Conservation (phyloP, 2,888 invertebrate species). For the Protophormia terraenovae region DNA sequence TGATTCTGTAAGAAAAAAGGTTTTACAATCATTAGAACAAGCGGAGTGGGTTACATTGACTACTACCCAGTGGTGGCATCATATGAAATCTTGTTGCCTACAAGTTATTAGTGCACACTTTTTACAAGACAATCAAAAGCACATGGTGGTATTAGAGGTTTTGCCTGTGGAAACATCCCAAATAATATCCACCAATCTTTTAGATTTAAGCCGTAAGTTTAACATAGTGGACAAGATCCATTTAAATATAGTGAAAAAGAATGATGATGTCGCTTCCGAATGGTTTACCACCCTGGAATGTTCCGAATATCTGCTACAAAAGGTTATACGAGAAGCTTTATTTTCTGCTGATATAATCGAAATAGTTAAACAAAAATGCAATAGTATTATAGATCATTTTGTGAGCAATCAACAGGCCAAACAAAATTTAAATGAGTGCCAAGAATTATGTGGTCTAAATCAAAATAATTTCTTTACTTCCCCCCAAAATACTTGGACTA, state of each 20-base stretch:
- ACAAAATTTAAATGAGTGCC: constrained; percentile 53
- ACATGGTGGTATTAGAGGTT: constrained; percentile 57
- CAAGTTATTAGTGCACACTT: constrained; percentile 55
- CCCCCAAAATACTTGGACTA: constrained; percentile 35
- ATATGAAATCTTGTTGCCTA: constrained; percentile 33
- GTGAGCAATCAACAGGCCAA: constrained; percentile 25
- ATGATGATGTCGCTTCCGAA: constrained; percentile 27
- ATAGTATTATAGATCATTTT: constrained; percentile 59
- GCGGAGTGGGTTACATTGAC: constrained; percentile 60
- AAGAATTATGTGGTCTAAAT: constrained; percentile 53
- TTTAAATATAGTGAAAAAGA: constrained; percentile 38
- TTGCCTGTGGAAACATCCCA: constrained; percentile 10
- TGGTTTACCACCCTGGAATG: constrained; percentile 59
- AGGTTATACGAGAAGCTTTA: constrained; percentile 45
- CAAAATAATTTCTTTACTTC: constrained; percentile 26
- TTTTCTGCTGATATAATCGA: constrained; percentile 44
- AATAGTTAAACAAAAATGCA: constrained; percentile 54
- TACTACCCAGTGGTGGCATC: constrained; percentile 47
- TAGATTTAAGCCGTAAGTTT: constrained; percentile 47
- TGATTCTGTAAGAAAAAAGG: constrained; percentile 42
- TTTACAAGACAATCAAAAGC: constrained; percentile 56
- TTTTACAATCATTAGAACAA: constrained; percentile 37
- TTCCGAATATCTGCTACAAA: constrained; percentile 51
- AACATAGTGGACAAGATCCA: constrained; percentile 62
- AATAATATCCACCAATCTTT: constrained; percentile 9